Percentiles rank a stretch among this genome's conserved stretches.
Evolutionary conservation across 2,113 vertebrate genomes (phyloP).

Genomic region (Dissostichus mawsoni): DNA sequence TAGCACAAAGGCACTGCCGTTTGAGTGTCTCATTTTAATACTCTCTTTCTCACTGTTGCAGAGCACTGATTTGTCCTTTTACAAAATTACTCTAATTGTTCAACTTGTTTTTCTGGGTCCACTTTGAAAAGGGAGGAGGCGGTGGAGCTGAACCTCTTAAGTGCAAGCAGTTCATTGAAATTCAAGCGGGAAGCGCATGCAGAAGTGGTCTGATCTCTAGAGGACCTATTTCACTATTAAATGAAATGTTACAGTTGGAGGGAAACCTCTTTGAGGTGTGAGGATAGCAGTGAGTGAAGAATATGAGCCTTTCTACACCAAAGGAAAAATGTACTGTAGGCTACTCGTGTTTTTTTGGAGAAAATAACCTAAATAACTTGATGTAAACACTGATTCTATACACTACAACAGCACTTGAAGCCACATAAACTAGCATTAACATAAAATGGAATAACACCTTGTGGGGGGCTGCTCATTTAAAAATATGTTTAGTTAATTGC

Average conservation of each 20-base stretch:
- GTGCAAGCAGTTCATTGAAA: slow-evolving; percentile 67
- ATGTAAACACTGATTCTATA: not conserved
- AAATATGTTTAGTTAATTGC: not conserved
- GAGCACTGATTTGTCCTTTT: slow-evolving; percentile 40
- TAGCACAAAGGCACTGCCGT: slow-evolving; percentile 29
- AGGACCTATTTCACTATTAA: slow-evolving; percentile 48
- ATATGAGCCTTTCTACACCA: slow-evolving; percentile 8
- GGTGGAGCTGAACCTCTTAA: slow-evolving; percentile 48
- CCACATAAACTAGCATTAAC: not conserved
- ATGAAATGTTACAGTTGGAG: slow-evolving; percentile 50
- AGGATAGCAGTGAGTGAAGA: slow-evolving; percentile 4
- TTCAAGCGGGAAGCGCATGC: slow-evolving; percentile 60
- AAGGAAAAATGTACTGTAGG: not conserved
- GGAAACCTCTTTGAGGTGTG: slow-evolving; percentile 25
- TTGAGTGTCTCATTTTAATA: slow-evolving; percentile 24
- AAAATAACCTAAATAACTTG: not conserved
- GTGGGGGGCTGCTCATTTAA: not conserved
- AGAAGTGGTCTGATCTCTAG: slow-evolving; percentile 52
- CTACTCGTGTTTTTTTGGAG: not conserved
- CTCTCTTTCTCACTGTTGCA: slow-evolving; percentile 31
- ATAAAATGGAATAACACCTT: no score
- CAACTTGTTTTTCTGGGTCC: slow-evolving; percentile 28
- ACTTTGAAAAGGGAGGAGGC: slow-evolving; percentile 27
- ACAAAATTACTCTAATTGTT: slow-evolving; percentile 62
- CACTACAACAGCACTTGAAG: not conserved